Percentiles rank a stretch among this genome's conserved stretches.
Evolutionary conservation across 1,140 invertebrate genomes (phyloP).

Genomic region (Polyergus mexicanus): DNA sequence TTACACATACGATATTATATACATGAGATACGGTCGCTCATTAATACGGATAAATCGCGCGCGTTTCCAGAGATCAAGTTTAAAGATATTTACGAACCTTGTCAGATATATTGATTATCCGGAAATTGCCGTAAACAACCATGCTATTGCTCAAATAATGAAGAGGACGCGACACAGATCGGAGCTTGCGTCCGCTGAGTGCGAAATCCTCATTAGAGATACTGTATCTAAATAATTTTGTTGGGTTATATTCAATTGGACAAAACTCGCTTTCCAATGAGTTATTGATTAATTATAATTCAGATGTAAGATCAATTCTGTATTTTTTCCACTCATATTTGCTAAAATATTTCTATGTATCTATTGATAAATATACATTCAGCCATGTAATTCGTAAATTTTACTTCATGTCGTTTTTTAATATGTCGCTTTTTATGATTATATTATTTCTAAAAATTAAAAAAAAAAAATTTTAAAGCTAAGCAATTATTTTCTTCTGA

Average conservation of each 20-base stretch:
- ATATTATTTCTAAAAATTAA: not conserved
- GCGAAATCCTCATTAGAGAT: constrained; percentile 28
- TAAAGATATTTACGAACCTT: constrained; percentile 44
- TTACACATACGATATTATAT: constrained; percentile 13
- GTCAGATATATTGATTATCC: constrained; percentile 44
- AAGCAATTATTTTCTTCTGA: not conserved
- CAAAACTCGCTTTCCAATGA: not conserved
- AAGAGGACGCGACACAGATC: not conserved
- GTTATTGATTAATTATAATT: not conserved
- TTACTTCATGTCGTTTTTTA: not conserved
- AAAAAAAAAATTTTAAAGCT: not conserved
- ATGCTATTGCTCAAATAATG: constrained; percentile 28
- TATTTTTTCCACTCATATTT: constrained; percentile 1
- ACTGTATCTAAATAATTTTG: not conserved
- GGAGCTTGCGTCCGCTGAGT: not conserved
- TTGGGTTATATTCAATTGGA: constrained; percentile 39
- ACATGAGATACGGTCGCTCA: constrained; percentile 15
- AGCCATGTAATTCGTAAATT: not conserved
- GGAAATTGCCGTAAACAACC: constrained; percentile 8
- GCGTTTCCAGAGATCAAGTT: constrained; percentile 50
- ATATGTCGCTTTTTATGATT: constrained; percentile 6
- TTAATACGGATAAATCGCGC: constrained; percentile 30
- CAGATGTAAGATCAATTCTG: constrained; percentile 20
- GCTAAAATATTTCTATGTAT: not conserved
- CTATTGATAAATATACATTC: not conserved